Base-by-base conservation (phyloP, 1,140 invertebrate genomes). In the Bacillus rossius region DNA sequence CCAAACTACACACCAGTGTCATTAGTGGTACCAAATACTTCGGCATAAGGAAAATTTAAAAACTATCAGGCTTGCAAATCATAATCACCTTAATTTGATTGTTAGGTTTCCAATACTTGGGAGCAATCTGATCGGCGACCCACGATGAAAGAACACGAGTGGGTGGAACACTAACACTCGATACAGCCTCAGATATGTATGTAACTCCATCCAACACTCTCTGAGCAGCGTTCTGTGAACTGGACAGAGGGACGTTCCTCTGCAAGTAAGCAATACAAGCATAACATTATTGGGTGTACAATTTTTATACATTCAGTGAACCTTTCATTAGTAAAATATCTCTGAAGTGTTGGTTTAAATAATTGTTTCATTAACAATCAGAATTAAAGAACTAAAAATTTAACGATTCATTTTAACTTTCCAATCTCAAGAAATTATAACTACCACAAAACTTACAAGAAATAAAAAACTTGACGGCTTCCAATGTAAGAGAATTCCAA, bases 101-200 rank as follows among this genome's bases (percentile, higher is more conserved):
- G 71, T 93, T 92, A 8, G 88, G 85, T 41, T 83, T 79, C 91
- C 90, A 92, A 73, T 92, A 92, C 19, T 80, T 80, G 1, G 91
- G 91, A 14, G 87, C 87, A 55, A 87, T 82, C 67, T 87, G 81
- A 74, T 92, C 89, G 1, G 89, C 83, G 2, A 90, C 78, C 86
- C 87, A 91, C 57, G 85, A 81, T 5, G 80, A 79, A 0, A 92
- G 19, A 0, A 78, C 76, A 67, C 82, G 87, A 1, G 88, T 83
- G 13, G 89, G 89, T 57, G 85, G 84, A 2, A 86, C 76, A 8
- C 86, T 81, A 8, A 88, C 81, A 66, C 74, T 86, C 2, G 79
- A 74, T 8, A 92, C 81, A 19, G 83, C 84, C 65, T 88, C 87
- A 0, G 84, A 82, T 20, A 93, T 67, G 61, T 84, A 85, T 2